These are phyloP conservation scores for Ctenodactylus gundi DNA, from an alignment of 2,113 vertebrate genomes.

Conservation along the genomic window DNA sequence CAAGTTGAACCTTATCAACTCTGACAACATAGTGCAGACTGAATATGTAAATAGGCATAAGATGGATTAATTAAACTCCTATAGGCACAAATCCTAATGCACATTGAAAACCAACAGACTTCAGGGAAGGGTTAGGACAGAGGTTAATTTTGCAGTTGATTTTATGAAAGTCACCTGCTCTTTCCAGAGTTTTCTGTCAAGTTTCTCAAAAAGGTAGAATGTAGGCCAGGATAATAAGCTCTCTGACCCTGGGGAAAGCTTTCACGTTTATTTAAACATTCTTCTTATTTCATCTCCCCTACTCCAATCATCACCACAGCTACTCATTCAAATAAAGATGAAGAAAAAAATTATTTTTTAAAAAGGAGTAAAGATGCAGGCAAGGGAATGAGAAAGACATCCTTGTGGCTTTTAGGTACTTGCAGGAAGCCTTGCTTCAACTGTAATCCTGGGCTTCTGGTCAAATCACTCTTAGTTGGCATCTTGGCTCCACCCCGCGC, in stretches of 20 bases:
- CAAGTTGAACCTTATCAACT: background rate
- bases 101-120: background rate
- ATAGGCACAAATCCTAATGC: background rate
- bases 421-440: background rate
- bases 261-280: background rate
- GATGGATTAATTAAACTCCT: background rate
- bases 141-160: background rate
- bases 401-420: background rate
- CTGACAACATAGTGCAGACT: background rate
- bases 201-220: background rate
- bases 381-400: background rate
- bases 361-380: background rate
- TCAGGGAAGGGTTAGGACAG: background rate
- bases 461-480: background rate
- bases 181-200: background rate
- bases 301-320: background rate
- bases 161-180: background rate
- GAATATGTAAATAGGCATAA: conserved; percentile 2
- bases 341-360: background rate
- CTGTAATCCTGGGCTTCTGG: background rate
- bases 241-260: background rate
- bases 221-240: background rate
- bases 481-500: background rate
- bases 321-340: background rate
- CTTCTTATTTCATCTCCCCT: background rate